Base-by-base conservation (phyloP, 2,797 vertebrate genomes). In the Oreonectes daqikongensis region DNA sequence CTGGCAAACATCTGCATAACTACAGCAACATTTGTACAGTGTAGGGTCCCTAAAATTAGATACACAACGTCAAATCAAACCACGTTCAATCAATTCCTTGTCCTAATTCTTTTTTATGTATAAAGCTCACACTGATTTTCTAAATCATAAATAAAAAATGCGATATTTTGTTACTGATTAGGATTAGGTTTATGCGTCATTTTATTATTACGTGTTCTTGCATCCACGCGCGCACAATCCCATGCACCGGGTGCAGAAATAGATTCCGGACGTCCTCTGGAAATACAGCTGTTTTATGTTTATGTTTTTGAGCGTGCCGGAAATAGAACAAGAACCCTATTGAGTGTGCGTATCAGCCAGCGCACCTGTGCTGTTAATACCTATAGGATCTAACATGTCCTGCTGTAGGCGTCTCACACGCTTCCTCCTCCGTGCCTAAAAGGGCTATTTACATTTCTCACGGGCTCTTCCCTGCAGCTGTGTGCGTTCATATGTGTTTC, bases 401-500 rank as follows among this genome's bases (percentile, higher is more conserved):
- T 46, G 68, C 35, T 50, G 9, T 59, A 75, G 61, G 75, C 72
- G 26, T 72, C 72, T 70, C n/a, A 28, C n/a, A 69, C 59, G 46
- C 77, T 80, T 80, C 72, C 81, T 40, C 70, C 50, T 75, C 72
- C 69, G 46, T 75, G 77, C 59, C 57, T 75, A 46, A 78, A 38
- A 26, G 5, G 48, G 46, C 79, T 72, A 81, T 87, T 87, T 85
- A 75, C 83, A 82, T 85, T 77, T 15, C 50, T 65, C 81, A 30
- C 77, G 50, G 70, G 81, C 82, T 72, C 52, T 74, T 78, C 84
- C 83, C 69, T 14, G 65, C 84, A 87, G 74, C 35, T 82, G 84
- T 88, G 81, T 84, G 79, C 79, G 82, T 81, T 73, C 81, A 79
- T 74, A 69, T 69, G 24, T 83, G 65, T 81, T 55, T 24, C 66